Evolutionary conservation across 2,797 vertebrate genomes (phyloP).

Genomic region (Sebastes goodei): DNA sequence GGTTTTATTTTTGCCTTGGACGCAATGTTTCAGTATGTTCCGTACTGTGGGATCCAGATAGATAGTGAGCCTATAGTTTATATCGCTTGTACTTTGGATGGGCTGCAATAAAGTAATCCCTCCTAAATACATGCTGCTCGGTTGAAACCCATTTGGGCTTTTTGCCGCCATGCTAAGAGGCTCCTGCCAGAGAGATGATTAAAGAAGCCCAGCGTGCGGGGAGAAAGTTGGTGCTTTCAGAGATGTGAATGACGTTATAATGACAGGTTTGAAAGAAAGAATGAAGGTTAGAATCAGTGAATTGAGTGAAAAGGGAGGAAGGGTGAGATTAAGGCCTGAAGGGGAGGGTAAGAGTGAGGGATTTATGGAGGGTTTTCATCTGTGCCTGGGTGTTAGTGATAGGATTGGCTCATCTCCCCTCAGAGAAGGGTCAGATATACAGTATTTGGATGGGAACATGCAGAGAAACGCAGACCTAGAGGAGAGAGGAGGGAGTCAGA

Average conservation of each 20-base stretch:
- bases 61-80: conserved; percentile 2
- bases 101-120: conserved; percentile 39
- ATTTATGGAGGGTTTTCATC: conserved; percentile 36
- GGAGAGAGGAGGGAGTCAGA: conserved; percentile 14
- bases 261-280: conserved; percentile 13
- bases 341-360: not conserved
- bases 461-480: conserved; percentile 12
- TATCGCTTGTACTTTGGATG: conserved; percentile 28
- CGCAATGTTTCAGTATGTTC: not conserved
- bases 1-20: conserved; percentile 21
- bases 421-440: not conserved
- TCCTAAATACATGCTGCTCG: conserved; percentile 27
- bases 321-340: conserved; percentile 21
- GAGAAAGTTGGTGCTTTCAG: not conserved
- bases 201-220: not conserved
- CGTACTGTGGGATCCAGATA: conserved; percentile 13
- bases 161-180: conserved; percentile 31
- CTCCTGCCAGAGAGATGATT: conserved; percentile 50
- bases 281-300: conserved; percentile 11
- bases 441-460: conserved; percentile 38
- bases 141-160: conserved; percentile 24
- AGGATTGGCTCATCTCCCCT: not conserved
- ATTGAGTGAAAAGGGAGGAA: conserved; percentile 31
- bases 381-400: conserved; percentile 31
- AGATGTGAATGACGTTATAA: conserved; percentile 27